Base-by-base conservation (phyloP, 1,140 invertebrate species). In the Bicyclus anynana region DNA sequence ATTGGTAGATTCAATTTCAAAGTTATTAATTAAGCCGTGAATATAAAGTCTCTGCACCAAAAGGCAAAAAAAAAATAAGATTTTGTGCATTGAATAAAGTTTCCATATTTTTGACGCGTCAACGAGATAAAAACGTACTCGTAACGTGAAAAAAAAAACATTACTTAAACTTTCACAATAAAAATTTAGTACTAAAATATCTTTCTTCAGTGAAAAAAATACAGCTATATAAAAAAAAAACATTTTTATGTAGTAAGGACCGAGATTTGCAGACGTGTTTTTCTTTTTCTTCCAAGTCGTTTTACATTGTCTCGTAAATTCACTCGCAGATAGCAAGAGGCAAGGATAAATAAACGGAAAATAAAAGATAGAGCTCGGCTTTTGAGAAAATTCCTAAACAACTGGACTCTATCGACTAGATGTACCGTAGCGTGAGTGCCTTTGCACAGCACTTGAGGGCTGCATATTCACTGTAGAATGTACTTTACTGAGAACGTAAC, bases 331-430 rank as follows among this genome's bases (percentile, higher is more conserved):
- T 51, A 53, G 10, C 37, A 44, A 53, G 12, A 27, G 55, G 47
- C 14, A 18, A 35, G 35, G 35, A 57, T 48, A 57, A 57, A 57
- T 44, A 57, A 57, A 33, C 1, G 14, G 16, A 50, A 47, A 40
- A 57, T 46, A 50, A 57, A 44, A 51, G 26, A 27, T 23, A 38
- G 53, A 55, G 29, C 16, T 33, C 29, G 17, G 35, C 14, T 17
- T 40, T 57, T 23, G 37, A 57, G 37, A n/a, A 57, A 53, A 57
- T 44, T 57, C 51, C 38, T 35, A 57, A 51, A 57, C 38, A 33
- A 44, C 37, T 16, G 0, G 20, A 23, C 17, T 46, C 23, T 16
- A 38, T 38, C 49, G 37, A 52, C 49, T 48, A 37, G 53, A 40
- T 40, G 52, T 46, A 37, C 16, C 37, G 13, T 12, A 40, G 16